Percentiles rank a stretch among this genome's conserved stretches.
Evolutionary conservation across 2,113 vertebrate genomes (phyloP).

Genomic region (Physeter macrocephalus): DNA sequence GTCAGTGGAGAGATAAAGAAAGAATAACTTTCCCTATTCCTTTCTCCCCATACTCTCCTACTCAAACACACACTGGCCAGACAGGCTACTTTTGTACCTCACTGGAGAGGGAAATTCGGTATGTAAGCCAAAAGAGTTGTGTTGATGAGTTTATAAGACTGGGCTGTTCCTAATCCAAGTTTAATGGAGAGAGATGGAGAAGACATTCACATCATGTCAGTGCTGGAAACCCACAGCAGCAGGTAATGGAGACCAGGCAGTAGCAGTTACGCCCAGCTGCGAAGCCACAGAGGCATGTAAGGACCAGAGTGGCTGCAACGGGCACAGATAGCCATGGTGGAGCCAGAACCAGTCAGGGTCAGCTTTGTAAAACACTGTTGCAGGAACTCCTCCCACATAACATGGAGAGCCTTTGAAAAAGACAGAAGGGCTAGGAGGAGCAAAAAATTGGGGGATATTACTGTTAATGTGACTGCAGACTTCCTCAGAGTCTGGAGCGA

Average conservation of each 20-base stretch:
- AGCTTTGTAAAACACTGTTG: neutral
- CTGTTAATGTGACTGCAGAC: neutral
- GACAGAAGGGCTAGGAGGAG: neutral
- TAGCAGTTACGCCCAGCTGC: neutral
- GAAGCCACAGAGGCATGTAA: neutral
- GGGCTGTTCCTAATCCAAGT: neutral
- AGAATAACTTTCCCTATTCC: neutral
- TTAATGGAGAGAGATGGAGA: neutral
- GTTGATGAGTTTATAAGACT: neutral
- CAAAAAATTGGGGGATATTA: neutral
- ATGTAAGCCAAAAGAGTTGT: neutral
- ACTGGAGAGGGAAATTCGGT: neutral
- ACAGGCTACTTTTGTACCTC: neutral
- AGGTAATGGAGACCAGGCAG: neutral
- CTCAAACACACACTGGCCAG: neutral
- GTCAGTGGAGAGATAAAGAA: neutral
- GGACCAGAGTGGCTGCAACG: neutral
- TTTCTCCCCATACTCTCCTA: neutral
- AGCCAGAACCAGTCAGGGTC: neutral
- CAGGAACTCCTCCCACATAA: neutral
- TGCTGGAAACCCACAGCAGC: neutral
- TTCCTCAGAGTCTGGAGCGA: neutral
- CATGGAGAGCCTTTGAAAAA: neutral
- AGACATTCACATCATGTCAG: neutral
- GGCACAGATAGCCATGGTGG: neutral